Conservation (phyloP, 35 echinoderm and acorn worm species). For the Ophiothrix spiculata region DNA sequence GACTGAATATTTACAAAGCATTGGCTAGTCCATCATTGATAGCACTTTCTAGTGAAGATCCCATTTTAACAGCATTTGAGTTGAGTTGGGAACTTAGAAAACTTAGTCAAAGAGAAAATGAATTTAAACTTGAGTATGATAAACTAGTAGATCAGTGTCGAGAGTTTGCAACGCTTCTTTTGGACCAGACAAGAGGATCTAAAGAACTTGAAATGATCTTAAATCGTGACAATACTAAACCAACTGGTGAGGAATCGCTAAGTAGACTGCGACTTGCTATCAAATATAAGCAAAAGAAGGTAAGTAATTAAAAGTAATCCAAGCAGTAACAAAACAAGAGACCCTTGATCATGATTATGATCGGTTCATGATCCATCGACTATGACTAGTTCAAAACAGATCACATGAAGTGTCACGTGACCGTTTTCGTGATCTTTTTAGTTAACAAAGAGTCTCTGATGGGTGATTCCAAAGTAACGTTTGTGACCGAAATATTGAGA, state of each 20-base stretch:
- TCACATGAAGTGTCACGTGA: too few relatives aligned
- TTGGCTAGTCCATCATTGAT: slow-evolving; percentile 90
- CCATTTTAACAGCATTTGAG: slow-evolving; percentile 91
- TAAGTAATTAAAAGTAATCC: slow-evolving; percentile 30
- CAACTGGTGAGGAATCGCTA: slow-evolving; percentile 43
- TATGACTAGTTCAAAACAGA: too few relatives aligned
- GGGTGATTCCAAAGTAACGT: too few relatives aligned
- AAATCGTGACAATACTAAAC: slow-evolving; percentile 66
- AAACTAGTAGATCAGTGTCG: slow-evolving; percentile 78
- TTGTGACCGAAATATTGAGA: too few relatives aligned
- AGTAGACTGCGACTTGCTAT: slow-evolving; percentile 90
- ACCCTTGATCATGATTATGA: too few relatives aligned
- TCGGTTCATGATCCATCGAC: too few relatives aligned
- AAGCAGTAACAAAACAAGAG: background rate
- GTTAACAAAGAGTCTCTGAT: background rate
- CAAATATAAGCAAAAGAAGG: slow-evolving; percentile 92
- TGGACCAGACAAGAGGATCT: slow-evolving; percentile 93
- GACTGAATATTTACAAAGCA: slow-evolving; percentile 89
- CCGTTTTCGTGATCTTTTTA: too few relatives aligned
- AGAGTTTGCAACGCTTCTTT: slow-evolving; percentile 76
- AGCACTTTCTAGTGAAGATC: slow-evolving; percentile 93
- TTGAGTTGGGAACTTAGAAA: slow-evolving; percentile 92
- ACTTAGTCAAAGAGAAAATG: slow-evolving; percentile 87
- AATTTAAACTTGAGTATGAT: slow-evolving; percentile 97
- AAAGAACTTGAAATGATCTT: slow-evolving; percentile 75